Evolutionary conservation across 2,113 vertebrate genomes (phyloP).

Genomic region (Phaethornis superciliosus): DNA sequence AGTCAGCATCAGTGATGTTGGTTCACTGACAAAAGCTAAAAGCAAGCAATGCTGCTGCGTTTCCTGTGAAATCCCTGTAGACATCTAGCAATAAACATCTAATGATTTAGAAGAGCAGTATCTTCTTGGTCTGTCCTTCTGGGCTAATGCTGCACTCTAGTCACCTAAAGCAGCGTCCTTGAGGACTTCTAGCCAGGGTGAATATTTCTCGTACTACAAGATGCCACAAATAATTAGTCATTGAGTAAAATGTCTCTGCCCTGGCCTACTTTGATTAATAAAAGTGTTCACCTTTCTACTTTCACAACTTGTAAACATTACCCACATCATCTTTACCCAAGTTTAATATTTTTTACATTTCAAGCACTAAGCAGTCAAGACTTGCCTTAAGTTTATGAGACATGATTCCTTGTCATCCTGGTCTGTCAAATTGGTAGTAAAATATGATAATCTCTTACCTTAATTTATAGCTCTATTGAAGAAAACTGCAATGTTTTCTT

Average conservation of each 20-base stretch:
- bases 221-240: background rate
- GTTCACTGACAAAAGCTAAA: background rate
- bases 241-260: background rate
- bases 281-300: background rate
- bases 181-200: background rate
- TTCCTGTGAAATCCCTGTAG: background rate
- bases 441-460: slow-evolving; percentile 57
- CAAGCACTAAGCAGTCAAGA: background rate
- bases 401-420: background rate
- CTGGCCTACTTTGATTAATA: background rate
- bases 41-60: background rate
- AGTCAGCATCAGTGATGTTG: background rate
- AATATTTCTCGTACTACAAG: background rate
- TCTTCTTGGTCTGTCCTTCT: background rate
- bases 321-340: background rate
- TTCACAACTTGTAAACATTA: background rate
- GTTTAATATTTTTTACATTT: background rate
- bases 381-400: background rate
- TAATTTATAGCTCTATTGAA: slow-evolving; percentile 9
- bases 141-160: background rate
- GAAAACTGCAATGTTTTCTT: background rate
- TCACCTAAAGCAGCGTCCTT: background rate
- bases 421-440: background rate
- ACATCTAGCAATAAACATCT: background rate
- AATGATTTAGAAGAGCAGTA: background rate